Percentiles rank a stretch among this genome's conserved stretches.
Conservation (phyloP, 2,888 invertebrate species). For the Atrina japonica region DNA sequence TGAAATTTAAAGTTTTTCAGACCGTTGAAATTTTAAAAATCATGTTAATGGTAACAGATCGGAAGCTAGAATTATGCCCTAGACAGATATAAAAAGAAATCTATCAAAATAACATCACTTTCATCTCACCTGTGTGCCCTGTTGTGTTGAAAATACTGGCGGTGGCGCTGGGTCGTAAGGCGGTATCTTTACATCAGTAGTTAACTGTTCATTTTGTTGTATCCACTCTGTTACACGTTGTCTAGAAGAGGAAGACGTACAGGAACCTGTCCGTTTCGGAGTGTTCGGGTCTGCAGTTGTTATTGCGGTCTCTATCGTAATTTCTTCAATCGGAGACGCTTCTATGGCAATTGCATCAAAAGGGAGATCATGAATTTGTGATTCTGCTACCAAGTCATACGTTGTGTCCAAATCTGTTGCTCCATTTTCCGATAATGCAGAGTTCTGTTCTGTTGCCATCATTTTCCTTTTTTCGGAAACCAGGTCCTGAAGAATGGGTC, state of each 20-base stretch:
- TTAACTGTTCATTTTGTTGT: slow-evolving; percentile 34
- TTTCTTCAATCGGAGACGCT: slow-evolving; percentile 4
- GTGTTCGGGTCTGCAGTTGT: neutral
- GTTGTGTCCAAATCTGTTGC: slow-evolving; percentile 5
- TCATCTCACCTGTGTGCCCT: too few relatives aligned
- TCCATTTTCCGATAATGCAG: neutral
- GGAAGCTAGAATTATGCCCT: too few relatives aligned
- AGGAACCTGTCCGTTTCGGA: neutral
- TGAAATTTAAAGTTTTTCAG: too few relatives aligned
- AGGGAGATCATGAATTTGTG: neutral
- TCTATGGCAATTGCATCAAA: neutral
- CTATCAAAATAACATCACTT: too few relatives aligned
- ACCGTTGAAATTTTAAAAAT: too few relatives aligned
- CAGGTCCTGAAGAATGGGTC: slow-evolving; percentile 49
- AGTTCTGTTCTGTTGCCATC: slow-evolving; percentile 15
- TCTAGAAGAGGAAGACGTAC: slow-evolving; percentile 23
- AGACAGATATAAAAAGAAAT: too few relatives aligned
- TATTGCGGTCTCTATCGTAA: neutral
- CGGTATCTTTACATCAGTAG: slow-evolving; percentile 23
- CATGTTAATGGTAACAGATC: too few relatives aligned
- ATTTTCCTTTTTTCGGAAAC: slow-evolving; percentile 31
- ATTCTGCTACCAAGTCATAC: slow-evolving; percentile 16
- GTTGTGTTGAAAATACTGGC: slow-evolving; percentile 28
- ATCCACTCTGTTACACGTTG: slow-evolving; percentile 50
- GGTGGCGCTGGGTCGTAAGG: slow-evolving; percentile 30